phyloP scores from a whole-genome alignment of 2,113 vertebrate species.

The Anoplopoma fimbria region DNA sequence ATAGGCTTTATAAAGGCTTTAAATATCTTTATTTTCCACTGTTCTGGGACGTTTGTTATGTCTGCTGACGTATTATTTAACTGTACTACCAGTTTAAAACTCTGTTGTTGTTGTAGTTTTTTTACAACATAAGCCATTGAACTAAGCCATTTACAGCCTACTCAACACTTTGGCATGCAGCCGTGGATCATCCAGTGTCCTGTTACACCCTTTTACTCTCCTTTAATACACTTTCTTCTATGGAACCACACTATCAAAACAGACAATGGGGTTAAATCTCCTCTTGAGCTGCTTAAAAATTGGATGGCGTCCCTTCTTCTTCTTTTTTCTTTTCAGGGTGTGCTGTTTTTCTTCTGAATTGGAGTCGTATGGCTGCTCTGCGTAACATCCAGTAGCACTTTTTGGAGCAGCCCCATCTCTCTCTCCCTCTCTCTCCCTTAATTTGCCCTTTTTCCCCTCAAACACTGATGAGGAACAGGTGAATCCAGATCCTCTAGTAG shows the following conservation, averaged over 20 bases:
- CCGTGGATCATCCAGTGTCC: constrained; percentile 7
- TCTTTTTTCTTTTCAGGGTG: neutral
- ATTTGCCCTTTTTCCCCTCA: neutral
- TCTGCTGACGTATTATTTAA: constrained; percentile 22
- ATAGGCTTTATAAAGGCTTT: too few species aligned
- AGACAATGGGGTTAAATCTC: constrained; percentile 17
- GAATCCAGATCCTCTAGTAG: constrained; percentile 25
- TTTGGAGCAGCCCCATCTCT: neutral
- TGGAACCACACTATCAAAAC: neutral
- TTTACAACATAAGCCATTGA: constrained; percentile 13
- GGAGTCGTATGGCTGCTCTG: constrained; percentile 21
- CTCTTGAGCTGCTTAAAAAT: constrained; percentile 9
- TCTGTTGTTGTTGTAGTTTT: neutral
- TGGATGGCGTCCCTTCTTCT: neutral
- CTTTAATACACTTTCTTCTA: neutral
- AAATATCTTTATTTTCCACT: constrained; percentile 57
- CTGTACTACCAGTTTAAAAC: constrained; percentile 24
- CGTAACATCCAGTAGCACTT: constrained; percentile 24
- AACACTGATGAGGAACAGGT: constrained; percentile 53
- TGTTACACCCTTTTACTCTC: neutral
- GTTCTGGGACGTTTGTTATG: constrained; percentile 23
- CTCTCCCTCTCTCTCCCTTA: too few species aligned
- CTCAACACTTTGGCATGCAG: constrained; percentile 6
- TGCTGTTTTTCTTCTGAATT: constrained; percentile 36
- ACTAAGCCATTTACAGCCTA: constrained; percentile 11